Evolutionary conservation across 2,888 invertebrate genomes (phyloP).

Genomic region (Agrochola lychnidis): DNA sequence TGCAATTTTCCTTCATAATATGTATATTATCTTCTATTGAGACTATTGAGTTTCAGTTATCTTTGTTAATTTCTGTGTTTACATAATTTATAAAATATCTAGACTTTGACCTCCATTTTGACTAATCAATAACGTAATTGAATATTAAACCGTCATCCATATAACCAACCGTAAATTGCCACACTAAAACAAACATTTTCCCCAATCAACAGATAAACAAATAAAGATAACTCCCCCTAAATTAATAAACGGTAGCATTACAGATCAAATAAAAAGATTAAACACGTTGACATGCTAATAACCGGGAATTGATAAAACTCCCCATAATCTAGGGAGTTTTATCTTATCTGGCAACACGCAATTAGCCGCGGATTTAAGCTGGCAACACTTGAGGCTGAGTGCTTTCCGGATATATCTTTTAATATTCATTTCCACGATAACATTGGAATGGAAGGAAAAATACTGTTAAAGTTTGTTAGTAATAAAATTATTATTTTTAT

Average conservation of each 20-base stretch:
- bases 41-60: background rate
- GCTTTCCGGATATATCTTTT: constrained; percentile 59
- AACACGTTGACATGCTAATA: constrained; percentile 72
- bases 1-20: too few relatives aligned
- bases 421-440: constrained; percentile 57
- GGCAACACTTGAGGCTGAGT: constrained; percentile 74
- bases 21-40: background rate
- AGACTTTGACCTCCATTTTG: background rate
- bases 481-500: background rate
- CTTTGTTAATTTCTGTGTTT: background rate
- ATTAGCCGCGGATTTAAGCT: constrained; percentile 82
- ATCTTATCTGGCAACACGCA: constrained; percentile 87
- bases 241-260: constrained; percentile 84
- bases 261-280: constrained; percentile 62
- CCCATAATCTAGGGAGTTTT: constrained; percentile 71
- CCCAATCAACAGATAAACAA: constrained; percentile 51
- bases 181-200: constrained; percentile 26
- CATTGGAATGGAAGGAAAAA: constrained; percentile 12
- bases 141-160: background rate
- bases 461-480: background rate
- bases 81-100: background rate
- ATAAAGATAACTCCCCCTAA: constrained; percentile 69
- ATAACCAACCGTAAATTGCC: constrained; percentile 26
- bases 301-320: constrained; percentile 69
- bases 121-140: background rate